phyloP scores from a whole-genome alignment of 1,140 invertebrate species.

The Penaeus chinensis region DNA sequence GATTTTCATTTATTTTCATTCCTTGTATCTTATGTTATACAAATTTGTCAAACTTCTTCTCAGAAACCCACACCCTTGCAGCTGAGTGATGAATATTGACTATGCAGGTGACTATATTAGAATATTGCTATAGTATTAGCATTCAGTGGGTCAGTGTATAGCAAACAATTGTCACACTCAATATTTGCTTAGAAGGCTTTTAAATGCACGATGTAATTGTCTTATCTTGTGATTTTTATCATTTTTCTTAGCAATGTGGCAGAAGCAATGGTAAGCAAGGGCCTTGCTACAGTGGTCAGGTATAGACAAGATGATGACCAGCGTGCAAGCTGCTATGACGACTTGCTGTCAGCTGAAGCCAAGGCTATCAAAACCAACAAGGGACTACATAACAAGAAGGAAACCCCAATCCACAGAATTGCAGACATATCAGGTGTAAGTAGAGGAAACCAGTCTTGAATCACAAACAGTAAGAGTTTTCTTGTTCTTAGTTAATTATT shows the following conservation, averaged over 20 bases:
- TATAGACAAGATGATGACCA: conserved; percentile 97
- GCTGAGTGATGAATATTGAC: not conserved
- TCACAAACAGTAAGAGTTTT: not conserved
- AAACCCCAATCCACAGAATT: conserved; percentile 83
- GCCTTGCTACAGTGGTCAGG: conserved; percentile 90
- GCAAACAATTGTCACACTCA: not conserved
- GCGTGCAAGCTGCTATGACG: conserved; percentile 92
- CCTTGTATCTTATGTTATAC: not conserved
- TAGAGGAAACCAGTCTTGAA: conserved; percentile 29
- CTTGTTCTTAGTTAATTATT: too few relatives aligned
- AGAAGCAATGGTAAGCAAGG: conserved; percentile 92
- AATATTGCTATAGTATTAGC: too few relatives aligned
- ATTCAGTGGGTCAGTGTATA: not conserved
- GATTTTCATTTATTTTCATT: too few relatives aligned
- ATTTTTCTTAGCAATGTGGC: conserved; percentile 80
- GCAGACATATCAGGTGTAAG: conserved; percentile 85
- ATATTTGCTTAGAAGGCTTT: conserved; percentile 15
- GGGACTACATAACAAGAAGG: conserved; percentile 88
- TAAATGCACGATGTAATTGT: not conserved
- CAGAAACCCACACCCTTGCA: not conserved
- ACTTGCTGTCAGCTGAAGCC: conserved; percentile 90
- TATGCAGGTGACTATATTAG: not conserved
- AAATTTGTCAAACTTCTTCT: not conserved
- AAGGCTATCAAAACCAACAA: conserved; percentile 89
- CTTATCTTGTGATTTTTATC: not conserved